Conservation (phyloP, 1,140 invertebrate species). For the Drosophila erecta region DNA sequence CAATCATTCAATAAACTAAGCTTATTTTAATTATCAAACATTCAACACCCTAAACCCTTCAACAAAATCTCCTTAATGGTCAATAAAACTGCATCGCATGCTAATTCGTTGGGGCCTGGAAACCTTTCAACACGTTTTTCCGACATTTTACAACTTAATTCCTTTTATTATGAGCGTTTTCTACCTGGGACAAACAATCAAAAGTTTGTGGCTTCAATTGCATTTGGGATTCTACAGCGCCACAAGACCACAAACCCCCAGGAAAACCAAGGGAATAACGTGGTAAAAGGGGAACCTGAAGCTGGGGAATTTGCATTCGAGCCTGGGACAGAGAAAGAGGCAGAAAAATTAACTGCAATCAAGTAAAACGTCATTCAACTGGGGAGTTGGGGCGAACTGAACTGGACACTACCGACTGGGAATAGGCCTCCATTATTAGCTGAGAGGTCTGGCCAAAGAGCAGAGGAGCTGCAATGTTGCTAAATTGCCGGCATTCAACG, state of each 20-base stretch:
- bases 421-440: constrained; percentile 70
- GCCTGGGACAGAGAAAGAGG: constrained; percentile 41
- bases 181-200: constrained; percentile 64
- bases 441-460: constrained; percentile 32
- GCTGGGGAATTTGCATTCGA: constrained; percentile 72
- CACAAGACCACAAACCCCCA: constrained; percentile 35
- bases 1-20: constrained; percentile 1
- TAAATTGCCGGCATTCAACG: constrained; percentile 80
- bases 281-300: constrained; percentile 2
- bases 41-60: background rate
- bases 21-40: background rate
- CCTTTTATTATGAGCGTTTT: constrained; percentile 51
- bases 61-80: constrained; percentile 38
- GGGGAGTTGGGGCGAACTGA: constrained; percentile 30
- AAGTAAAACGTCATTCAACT: constrained; percentile 80
- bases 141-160: constrained; percentile 77
- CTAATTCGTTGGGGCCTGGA: constrained; percentile 49
- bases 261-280: constrained; percentile 17
- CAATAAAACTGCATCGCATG: constrained; percentile 50
- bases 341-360: constrained; percentile 79
- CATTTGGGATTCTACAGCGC: constrained; percentile 45
- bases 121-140: constrained; percentile 72
- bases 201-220: constrained; percentile 69
- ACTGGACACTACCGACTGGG: constrained; percentile 20
- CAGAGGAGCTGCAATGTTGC: constrained; percentile 69